phyloP scores from a whole-genome alignment of 2,888 invertebrate genomes.

The Cataglyphis livida region DNA sequence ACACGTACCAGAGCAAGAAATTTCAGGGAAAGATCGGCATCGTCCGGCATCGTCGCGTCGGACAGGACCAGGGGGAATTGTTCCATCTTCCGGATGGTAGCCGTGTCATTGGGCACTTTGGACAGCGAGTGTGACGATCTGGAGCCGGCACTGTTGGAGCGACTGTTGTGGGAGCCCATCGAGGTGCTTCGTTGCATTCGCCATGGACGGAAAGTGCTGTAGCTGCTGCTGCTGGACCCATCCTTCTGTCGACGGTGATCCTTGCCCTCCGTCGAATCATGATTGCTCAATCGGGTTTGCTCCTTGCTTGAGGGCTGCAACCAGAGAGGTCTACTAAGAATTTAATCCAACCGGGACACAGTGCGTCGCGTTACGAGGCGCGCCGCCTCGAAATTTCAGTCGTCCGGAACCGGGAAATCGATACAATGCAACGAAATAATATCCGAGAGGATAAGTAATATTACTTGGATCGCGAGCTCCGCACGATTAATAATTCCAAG shows the following conservation, averaged over 20 bases:
- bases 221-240: conserved; percentile 63
- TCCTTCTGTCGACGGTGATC: conserved; percentile 75
- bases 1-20: conserved; percentile 84
- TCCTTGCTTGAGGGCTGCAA: conserved; percentile 79
- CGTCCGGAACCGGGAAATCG: conserved; percentile 15
- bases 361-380: not conserved
- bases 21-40: conserved; percentile 81
- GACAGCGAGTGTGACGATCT: conserved; percentile 58
- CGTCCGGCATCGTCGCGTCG: conserved; percentile 81
- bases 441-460: not conserved
- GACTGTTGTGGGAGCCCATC: conserved; percentile 63
- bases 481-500: not conserved
- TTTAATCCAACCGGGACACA: conserved; percentile 69
- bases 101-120: conserved; percentile 69
- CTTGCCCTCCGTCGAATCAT: conserved; percentile 72
- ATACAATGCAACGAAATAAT: not conserved
- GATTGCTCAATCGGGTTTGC: conserved; percentile 68
- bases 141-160: conserved; percentile 72
- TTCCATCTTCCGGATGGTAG: conserved; percentile 76
- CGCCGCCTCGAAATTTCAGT: conserved; percentile 40
- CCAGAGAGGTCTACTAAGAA: conserved; percentile 75
- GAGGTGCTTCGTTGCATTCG: conserved; percentile 74
- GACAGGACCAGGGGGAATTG: conserved; percentile 81
- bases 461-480: not conserved
- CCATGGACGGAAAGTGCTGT: conserved; percentile 81